Conservation (phyloP, 2,888 invertebrate genomes). For the Flexamia atlantica region DNA sequence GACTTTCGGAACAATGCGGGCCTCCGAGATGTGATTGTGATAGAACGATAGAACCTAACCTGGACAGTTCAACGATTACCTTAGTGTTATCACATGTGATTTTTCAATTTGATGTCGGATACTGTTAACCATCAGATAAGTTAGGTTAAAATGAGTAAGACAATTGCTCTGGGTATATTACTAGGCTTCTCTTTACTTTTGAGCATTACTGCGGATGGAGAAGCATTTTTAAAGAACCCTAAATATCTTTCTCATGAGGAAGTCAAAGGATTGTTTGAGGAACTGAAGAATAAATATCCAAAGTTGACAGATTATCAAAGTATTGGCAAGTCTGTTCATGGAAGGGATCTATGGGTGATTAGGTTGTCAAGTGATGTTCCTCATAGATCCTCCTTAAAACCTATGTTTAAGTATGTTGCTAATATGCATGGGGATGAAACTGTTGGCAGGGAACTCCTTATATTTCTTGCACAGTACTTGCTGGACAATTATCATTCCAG, state of each 20-base stretch:
- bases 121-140: too few relatives aligned
- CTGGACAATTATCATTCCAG: constrained; percentile 85
- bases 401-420: constrained; percentile 95
- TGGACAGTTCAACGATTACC: too few relatives aligned
- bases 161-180: neutral
- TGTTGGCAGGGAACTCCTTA: constrained; percentile 89
- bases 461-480: constrained; percentile 91
- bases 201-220: constrained; percentile 18
- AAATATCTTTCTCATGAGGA: constrained; percentile 85
- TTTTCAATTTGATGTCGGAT: too few relatives aligned
- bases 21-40: too few relatives aligned
- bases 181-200: neutral
- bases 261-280: constrained; percentile 80
- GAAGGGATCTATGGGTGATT: constrained; percentile 88
- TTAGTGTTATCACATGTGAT: too few relatives aligned
- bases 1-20: too few relatives aligned
- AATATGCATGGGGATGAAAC: constrained; percentile 99
- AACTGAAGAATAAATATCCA: constrained; percentile 82
- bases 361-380: constrained; percentile 86
- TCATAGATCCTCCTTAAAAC: constrained; percentile 80
- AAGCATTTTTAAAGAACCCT: constrained; percentile 63
- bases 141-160: neutral
- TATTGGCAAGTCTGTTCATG: constrained; percentile 91
- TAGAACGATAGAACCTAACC: too few relatives aligned
- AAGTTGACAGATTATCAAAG: constrained; percentile 83